These are phyloP conservation scores for Istiophorus platypterus DNA, from an alignment of 2,113 vertebrate species.

Conservation along the genomic window DNA sequence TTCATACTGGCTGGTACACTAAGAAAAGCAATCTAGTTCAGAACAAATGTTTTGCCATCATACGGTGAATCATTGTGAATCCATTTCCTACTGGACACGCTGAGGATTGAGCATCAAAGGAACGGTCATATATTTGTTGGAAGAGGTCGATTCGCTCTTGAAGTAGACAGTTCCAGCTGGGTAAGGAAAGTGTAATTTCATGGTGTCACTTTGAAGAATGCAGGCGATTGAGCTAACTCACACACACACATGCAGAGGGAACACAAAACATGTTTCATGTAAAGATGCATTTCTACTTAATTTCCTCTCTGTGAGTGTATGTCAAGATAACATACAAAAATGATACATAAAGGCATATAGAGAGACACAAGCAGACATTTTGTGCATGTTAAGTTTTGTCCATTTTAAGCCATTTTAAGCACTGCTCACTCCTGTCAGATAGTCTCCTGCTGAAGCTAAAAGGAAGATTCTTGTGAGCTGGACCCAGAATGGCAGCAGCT, in stretches of 20 bases:
- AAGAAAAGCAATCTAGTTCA: not conserved
- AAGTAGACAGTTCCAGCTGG: not conserved
- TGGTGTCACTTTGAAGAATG: not conserved
- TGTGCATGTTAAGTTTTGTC: not conserved
- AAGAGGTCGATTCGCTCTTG: not conserved
- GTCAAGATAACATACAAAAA: not conserved
- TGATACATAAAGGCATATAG: not conserved
- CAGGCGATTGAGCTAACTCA: not conserved
- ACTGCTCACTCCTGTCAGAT: not conserved
- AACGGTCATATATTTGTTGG: not conserved
- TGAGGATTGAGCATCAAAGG: not conserved
- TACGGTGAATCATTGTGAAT: not conserved
- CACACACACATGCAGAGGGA: not conserved
- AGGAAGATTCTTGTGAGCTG: not conserved
- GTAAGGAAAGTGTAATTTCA: slow-evolving; percentile 26
- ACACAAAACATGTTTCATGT: not conserved
- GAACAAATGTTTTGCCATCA: not conserved
- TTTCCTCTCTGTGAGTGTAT: not conserved
- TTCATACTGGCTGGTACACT: not conserved
- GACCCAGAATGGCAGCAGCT: slow-evolving; percentile 21
- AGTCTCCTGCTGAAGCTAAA: not conserved
- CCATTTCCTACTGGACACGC: not conserved
- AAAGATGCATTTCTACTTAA: not conserved
- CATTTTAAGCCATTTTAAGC: not conserved
- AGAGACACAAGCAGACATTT: not conserved